phyloP scores from a whole-genome alignment of 1,140 invertebrate genomes.

The Anastrepha ludens region DNA sequence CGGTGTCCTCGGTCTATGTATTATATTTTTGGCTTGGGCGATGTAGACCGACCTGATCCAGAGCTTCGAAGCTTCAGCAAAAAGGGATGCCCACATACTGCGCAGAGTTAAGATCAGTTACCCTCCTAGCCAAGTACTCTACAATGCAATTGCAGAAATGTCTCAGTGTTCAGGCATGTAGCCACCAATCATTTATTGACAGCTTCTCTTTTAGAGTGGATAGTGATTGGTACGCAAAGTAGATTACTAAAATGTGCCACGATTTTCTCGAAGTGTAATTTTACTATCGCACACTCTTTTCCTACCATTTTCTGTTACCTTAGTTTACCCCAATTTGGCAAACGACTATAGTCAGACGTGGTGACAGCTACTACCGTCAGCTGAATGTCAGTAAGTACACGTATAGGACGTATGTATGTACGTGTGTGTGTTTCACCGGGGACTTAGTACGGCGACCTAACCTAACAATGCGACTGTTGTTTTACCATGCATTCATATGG shows the following conservation, averaged over 20 bases:
- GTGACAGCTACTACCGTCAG: constrained; percentile 31
- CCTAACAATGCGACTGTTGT: background rate
- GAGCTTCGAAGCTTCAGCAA: too few relatives aligned
- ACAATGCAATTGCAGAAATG: too few relatives aligned
- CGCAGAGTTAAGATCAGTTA: too few relatives aligned
- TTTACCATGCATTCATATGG: background rate
- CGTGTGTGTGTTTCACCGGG: background rate
- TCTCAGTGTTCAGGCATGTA: too few relatives aligned
- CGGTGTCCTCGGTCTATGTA: too few relatives aligned
- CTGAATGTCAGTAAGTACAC: background rate
- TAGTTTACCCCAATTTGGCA: background rate
- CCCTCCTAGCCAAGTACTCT: too few relatives aligned
- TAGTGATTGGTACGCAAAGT: background rate
- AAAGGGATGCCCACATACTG: too few relatives aligned
- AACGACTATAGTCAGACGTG: constrained; percentile 5
- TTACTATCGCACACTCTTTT: background rate
- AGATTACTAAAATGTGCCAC: background rate
- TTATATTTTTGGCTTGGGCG: too few relatives aligned
- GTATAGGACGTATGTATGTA: background rate
- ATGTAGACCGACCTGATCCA: too few relatives aligned
- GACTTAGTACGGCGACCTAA: background rate
- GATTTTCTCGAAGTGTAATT: background rate
- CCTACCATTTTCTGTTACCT: background rate
- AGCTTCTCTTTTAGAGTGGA: too few relatives aligned
- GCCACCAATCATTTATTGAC: too few relatives aligned